phyloP scores from a whole-genome alignment of 1,140 invertebrate genomes.

The Bombyx mori region DNA sequence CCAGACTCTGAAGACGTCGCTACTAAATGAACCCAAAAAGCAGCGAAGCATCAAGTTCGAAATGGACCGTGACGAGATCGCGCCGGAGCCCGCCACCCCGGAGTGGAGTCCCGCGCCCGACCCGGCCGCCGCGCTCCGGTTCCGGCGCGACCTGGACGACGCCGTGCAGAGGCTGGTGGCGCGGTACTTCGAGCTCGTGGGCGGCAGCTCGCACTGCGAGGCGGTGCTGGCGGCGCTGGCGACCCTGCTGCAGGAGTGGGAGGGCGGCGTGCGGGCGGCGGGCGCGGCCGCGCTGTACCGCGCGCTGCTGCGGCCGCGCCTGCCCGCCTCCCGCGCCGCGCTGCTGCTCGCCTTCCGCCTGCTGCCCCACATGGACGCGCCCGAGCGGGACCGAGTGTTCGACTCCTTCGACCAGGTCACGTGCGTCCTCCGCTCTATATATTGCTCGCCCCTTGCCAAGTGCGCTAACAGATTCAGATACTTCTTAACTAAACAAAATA shows the following conservation, averaged over 20 bases:
- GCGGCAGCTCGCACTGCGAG: constrained; percentile 1
- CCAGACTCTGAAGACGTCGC: constrained; percentile 27
- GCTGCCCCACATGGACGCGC: too few relatives aligned
- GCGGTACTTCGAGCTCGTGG: constrained; percentile 7
- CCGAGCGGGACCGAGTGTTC: too few relatives aligned
- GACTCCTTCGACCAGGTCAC: too few relatives aligned
- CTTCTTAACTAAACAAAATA: too few relatives aligned
- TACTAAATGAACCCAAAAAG: constrained; percentile 22
- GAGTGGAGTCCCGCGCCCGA: constrained; percentile 25
- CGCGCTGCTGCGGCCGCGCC: too few relatives aligned
- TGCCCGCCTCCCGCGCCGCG: too few relatives aligned
- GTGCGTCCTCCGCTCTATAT: too few relatives aligned
- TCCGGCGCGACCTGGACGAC: constrained; percentile 10
- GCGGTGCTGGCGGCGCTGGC: background rate
- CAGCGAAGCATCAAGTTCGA: constrained; percentile 32
- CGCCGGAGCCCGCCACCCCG: constrained; percentile 20
- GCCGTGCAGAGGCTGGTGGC: constrained; percentile 11
- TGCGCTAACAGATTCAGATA: too few relatives aligned
- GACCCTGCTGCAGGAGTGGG: background rate
- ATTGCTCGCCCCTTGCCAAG: too few relatives aligned
- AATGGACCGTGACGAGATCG: constrained; percentile 13
- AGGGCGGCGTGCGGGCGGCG: background rate
- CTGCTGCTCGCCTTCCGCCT: background rate
- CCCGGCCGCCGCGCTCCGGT: constrained; percentile 11
- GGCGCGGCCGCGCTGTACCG: background rate